phyloP scores from a whole-genome alignment of 2,797 vertebrate genomes.

The Halcyon smyrnensis region DNA sequence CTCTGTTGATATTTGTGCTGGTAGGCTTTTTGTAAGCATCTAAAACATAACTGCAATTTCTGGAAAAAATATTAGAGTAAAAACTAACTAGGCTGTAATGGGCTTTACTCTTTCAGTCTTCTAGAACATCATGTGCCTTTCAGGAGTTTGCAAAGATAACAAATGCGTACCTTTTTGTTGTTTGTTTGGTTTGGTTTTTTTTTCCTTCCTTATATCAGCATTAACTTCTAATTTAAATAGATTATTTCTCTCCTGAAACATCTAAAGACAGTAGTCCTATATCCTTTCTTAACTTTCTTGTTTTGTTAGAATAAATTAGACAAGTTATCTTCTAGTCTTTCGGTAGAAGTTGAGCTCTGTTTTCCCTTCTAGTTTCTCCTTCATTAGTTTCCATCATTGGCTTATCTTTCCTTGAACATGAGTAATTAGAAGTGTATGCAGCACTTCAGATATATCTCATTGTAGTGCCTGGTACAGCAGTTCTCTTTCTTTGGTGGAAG shows the following conservation, averaged over 20 bases:
- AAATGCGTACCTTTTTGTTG: background rate
- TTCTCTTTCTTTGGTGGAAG: background rate
- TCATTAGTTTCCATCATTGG: background rate
- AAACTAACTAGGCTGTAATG: background rate
- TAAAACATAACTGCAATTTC: background rate
- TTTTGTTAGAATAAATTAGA: background rate
- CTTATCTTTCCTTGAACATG: background rate
- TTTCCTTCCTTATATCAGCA: background rate
- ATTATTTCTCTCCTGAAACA: background rate
- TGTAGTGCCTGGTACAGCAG: background rate
- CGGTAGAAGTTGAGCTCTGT: background rate
- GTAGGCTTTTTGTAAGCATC: background rate
- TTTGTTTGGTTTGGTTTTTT: too few species aligned
- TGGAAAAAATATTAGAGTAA: background rate
- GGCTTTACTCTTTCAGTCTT: background rate
- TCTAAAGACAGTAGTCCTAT: background rate
- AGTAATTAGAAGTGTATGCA: background rate
- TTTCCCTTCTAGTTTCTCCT: background rate
- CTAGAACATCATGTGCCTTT: background rate
- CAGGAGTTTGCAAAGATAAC: background rate
- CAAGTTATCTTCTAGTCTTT: background rate
- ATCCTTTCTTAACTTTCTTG: background rate
- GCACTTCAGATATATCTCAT: background rate
- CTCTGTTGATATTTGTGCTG: background rate
- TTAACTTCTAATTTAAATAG: constrained; percentile 3